Percentiles rank a stretch among this genome's conserved stretches.
These are phyloP conservation scores for Anastrepha obliqua DNA, from an alignment of 1,140 invertebrate genomes.

Conservation along the genomic window DNA sequence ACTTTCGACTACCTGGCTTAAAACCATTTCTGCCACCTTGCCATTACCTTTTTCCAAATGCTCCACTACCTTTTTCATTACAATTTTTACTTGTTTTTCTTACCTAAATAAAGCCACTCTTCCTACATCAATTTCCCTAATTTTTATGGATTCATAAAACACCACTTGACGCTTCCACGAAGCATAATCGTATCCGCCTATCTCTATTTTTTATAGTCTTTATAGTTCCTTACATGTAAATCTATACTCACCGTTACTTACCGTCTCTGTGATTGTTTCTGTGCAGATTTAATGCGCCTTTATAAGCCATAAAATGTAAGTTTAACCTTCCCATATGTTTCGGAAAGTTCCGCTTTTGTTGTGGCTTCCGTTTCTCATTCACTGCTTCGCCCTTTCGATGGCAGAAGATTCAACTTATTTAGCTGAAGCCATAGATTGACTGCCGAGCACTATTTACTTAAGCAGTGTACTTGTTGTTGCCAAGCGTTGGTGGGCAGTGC, in stretches of 20 bases:
- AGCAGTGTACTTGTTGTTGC: neutral
- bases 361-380: slow-evolving; percentile 11
- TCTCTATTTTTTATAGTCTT: no score
- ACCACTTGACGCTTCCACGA: no score
- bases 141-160: no score
- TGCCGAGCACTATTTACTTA: slow-evolving; percentile 31
- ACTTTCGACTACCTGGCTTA: no score
- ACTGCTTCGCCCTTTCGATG: neutral
- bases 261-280: neutral
- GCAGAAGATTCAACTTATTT: slow-evolving; percentile 7
- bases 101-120: no score
- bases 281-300: neutral
- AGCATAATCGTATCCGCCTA: no score
- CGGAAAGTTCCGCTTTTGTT: slow-evolving; percentile 39
- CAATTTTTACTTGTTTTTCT: no score
- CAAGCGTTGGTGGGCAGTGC: neutral
- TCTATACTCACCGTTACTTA: neutral
- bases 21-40: no score
- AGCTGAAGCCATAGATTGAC: slow-evolving; percentile 39
- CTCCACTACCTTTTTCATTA: no score
- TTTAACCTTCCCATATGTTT: slow-evolving; percentile 30
- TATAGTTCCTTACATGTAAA: no score
- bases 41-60: no score
- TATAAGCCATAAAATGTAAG: slow-evolving; percentile 30
- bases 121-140: no score